A percentile compares a stretch with the other conserved stretches of the same genome.
Conservation (phyloP, 30 jellyfish, hydroid and myxozoan genomes). For the Turritopsis dohrnii region DNA sequence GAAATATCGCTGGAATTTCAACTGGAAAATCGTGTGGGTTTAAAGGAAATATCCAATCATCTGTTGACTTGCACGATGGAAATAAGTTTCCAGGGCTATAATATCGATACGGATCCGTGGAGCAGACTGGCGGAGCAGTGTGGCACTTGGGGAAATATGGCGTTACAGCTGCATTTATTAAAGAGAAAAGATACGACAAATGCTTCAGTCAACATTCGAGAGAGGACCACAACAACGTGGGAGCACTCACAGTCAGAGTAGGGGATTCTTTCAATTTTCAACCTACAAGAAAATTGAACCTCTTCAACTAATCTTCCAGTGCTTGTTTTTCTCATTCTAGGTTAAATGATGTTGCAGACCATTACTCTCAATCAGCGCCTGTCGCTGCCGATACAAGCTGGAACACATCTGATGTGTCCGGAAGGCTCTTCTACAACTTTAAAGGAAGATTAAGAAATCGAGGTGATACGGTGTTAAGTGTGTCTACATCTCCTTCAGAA, state of each 20-base stretch:
- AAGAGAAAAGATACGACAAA: conserved; percentile 37
- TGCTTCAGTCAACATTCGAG: neutral
- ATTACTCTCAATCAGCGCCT: conserved; percentile 31
- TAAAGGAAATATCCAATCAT: conserved; percentile 77
- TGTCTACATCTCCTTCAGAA: conserved; percentile 1
- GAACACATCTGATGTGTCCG: conserved; percentile 21
- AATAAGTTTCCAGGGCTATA: conserved; percentile 62
- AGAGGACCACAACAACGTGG: conserved; percentile 17
- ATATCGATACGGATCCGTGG: conserved; percentile 93
- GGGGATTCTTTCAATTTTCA: neutral
- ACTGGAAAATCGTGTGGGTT: conserved; percentile 31
- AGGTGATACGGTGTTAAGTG: conserved; percentile 7
- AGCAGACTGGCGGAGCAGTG: conserved; percentile 69
- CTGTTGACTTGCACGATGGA: conserved; percentile 78
- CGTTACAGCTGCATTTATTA: conserved; percentile 55
- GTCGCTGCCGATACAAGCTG: conserved; percentile 19
- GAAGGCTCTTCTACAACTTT: conserved; percentile 5
- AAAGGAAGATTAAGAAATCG: conserved; percentile 35
- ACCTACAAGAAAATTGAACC: neutral
- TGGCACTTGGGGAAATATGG: conserved; percentile 94
- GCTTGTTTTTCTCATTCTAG: neutral
- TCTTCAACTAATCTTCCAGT: neutral
- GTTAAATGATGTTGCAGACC: neutral
- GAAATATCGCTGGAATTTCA: conserved; percentile 31
- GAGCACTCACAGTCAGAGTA: neutral